These are phyloP conservation scores for Actinia equina DNA, from an alignment of 64 coral and sea anemone species.

Conservation along the genomic window DNA sequence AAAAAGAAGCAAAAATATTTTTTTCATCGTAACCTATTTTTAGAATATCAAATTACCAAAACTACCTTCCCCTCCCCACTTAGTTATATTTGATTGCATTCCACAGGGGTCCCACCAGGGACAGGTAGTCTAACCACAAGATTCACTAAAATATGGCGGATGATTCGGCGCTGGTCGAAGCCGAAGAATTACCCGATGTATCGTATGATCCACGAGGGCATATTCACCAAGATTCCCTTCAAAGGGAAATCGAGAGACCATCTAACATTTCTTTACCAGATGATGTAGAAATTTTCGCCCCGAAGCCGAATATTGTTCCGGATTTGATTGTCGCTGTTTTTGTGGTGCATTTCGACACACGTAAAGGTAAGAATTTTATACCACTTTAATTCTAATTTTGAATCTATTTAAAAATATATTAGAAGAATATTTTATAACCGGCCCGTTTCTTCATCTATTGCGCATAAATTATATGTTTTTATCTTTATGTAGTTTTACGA, in stretches of 20 bases:
- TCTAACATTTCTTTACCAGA: neutral
- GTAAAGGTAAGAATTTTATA: constrained; percentile 61
- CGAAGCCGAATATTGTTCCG: neutral
- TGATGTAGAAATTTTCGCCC: neutral
- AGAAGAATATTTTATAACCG: too few species aligned
- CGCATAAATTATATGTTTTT: neutral
- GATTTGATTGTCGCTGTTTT: constrained; percentile 95
- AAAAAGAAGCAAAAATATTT: too few species aligned
- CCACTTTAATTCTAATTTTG: neutral
- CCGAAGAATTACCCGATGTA: constrained; percentile 84
- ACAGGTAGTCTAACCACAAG: neutral
- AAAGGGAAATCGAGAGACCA: neutral
- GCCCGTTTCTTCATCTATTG: neutral
- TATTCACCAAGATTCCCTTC: neutral
- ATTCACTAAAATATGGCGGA: constrained; percentile 58
- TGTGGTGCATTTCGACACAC: constrained; percentile 93
- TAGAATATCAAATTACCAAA: neutral
- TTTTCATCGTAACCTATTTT: too few species aligned
- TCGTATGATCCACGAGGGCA: constrained; percentile 58
- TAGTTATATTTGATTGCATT: neutral
- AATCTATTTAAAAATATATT: neutral
- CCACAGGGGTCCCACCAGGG: neutral
- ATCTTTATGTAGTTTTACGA: neutral
- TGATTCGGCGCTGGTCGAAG: constrained; percentile 61
- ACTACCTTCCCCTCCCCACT: neutral